Base-by-base conservation (phyloP, 2,113 vertebrate genomes). In the Bufo gargarizans region DNA sequence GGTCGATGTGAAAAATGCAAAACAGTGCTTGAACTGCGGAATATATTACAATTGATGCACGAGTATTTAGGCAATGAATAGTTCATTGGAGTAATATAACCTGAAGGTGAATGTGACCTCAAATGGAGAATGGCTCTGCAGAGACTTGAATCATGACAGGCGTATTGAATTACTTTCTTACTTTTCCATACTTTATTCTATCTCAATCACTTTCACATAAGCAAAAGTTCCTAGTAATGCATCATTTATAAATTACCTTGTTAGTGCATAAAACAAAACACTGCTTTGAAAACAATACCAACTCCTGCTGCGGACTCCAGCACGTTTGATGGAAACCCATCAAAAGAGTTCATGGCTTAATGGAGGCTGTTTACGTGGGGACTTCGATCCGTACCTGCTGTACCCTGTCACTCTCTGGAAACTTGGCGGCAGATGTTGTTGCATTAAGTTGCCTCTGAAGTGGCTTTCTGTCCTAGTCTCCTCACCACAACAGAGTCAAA, bases 381-480 rank as follows among this genome's bases (percentile, higher is more conserved):
- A 93, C 96, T 93, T 92, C 90, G 92, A 94, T 96, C 92, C 63
- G 86, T 96, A 97, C 96, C 96, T 96, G 96, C 97, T 95, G 95
- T 98, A 97, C 97, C 96, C 94, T 89, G 94, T 94, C 94, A 95
- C 94, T 97, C 95, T 91, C 94, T 88, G 91, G 96, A 94, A 98
- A 97, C 97, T 95, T 92, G 93, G 96, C 92, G 96, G 96, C 98
- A 99, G 98, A 97, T 99, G 98, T 96, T 95, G 92, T 93, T 10
- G 92, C 86, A 89, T 91, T 91, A 94, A 96, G 95, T 96, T 95
- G 96, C 95, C 97, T 98, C 97, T 98, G 98, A 97, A 98, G 98
- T 97, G 95, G 94, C 94, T 96, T 95, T 94, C 92, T 85, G 94
- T 96, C 96, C 96, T 91, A 89, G 47, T 95, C 95, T 96, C 96